phyloP scores from a whole-genome alignment of 2,888 invertebrate species.

The Pachliopta kotzebuea region DNA sequence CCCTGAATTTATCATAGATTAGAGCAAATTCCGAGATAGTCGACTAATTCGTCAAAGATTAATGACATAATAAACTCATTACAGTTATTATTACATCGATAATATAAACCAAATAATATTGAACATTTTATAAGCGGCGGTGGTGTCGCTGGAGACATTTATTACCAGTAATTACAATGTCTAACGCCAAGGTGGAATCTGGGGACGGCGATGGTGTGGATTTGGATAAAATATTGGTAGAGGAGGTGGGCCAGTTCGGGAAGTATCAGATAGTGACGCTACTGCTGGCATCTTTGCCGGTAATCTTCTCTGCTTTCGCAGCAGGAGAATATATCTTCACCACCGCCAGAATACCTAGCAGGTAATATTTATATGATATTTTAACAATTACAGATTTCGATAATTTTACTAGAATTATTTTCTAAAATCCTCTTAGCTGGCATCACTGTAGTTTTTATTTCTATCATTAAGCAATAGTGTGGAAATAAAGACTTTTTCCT shows the following conservation, averaged over 20 bases:
- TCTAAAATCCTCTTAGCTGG: no score
- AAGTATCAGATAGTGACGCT: constrained; percentile 62
- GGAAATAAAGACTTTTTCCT: no score
- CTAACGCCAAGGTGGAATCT: constrained; percentile 38
- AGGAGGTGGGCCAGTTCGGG: constrained; percentile 70
- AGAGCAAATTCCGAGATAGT: not conserved
- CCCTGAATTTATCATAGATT: constrained; percentile 16
- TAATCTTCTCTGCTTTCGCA: constrained; percentile 69
- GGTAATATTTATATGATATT: constrained; percentile 41
- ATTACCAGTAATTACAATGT: constrained; percentile 8
- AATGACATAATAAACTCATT: constrained; percentile 15
- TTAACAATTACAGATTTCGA: no score
- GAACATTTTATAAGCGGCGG: constrained; percentile 19
- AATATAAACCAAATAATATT: not conserved
- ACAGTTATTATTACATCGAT: constrained; percentile 5
- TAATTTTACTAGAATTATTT: no score
- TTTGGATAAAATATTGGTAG: constrained; percentile 58
- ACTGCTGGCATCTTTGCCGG: constrained; percentile 59
- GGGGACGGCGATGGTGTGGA: constrained; percentile 43
- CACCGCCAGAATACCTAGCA: constrained; percentile 63
- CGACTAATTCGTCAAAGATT: constrained; percentile 14
- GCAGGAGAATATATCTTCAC: constrained; percentile 72
- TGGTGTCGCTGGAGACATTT: not conserved
- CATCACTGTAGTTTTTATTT: no score
- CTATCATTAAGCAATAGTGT: no score